Evolutionary conservation across 2,113 vertebrate species (phyloP).

Genomic region (Ameiurus melas): DNA sequence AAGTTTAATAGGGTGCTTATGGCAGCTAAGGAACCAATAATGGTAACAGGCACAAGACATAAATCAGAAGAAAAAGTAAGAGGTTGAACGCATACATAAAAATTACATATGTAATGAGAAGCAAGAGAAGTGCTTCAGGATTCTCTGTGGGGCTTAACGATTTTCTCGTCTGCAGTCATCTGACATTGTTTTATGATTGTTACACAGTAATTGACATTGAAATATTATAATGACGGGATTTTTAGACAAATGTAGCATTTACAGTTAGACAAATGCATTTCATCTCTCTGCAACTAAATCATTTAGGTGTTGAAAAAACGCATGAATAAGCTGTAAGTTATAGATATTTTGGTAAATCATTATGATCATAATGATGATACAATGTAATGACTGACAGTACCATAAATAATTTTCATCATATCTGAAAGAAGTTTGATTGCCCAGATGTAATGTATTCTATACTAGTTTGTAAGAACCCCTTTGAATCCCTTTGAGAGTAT

Average conservation of each 20-base stretch:
- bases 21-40: slow-evolving; percentile 57
- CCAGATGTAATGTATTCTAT: no score
- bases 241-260: not conserved
- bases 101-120: slow-evolving; percentile 63
- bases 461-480: no score
- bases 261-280: not conserved
- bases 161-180: slow-evolving; percentile 11
- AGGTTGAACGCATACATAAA: slow-evolving; percentile 63
- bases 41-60: slow-evolving; percentile 59
- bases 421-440: no score
- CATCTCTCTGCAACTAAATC: no score
- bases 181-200: slow-evolving; percentile 16
- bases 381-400: no score
- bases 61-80: slow-evolving; percentile 64
- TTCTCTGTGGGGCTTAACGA: not conserved
- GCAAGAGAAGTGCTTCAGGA: slow-evolving; percentile 40
- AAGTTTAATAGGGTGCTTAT: slow-evolving; percentile 62
- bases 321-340: no score
- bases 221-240: not conserved
- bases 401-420: no score
- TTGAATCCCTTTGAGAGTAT: no score
- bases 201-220: not conserved
- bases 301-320: no score
- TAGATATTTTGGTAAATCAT: no score
- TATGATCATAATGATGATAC: no score